Percentiles rank a stretch among this genome's conserved stretches.
phyloP scores from a whole-genome alignment of 2,888 invertebrate species.

The Euplagia quadripunctaria region DNA sequence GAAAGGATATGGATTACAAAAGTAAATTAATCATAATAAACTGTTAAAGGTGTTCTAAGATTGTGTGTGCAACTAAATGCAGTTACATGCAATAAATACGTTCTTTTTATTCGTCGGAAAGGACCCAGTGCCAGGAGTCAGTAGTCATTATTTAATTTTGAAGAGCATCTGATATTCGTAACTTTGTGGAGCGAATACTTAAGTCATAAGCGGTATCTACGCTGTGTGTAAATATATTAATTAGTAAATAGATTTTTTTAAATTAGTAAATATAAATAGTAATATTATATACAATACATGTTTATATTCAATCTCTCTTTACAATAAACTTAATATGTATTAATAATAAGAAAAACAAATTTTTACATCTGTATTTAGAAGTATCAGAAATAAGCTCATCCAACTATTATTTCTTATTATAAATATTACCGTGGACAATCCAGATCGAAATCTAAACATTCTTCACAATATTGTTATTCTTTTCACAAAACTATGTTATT shows the following conservation, averaged over 20 bases:
- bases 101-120: conserved; percentile 34
- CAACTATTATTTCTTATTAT: too few species aligned
- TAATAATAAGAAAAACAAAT: background rate
- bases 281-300: background rate
- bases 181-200: conserved; percentile 67
- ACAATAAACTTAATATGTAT: background rate
- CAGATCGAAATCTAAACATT: too few species aligned
- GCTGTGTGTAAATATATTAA: conserved; percentile 13
- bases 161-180: conserved; percentile 59
- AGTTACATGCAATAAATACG: conserved; percentile 74
- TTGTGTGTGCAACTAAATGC: conserved; percentile 14
- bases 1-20: too few species aligned
- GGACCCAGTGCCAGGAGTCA: conserved; percentile 62
- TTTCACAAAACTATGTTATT: too few species aligned
- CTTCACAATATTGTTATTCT: too few species aligned
- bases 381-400: too few species aligned
- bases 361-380: too few species aligned
- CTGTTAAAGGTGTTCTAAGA: too few species aligned
- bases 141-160: conserved; percentile 37
- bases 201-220: conserved; percentile 28
- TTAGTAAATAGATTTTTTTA: conserved; percentile 4
- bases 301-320: background rate
- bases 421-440: too few species aligned
- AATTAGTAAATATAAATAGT: background rate
- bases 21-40: too few species aligned